phyloP scores from a whole-genome alignment of 2,113 vertebrate genomes.

The Rallus limicola region DNA sequence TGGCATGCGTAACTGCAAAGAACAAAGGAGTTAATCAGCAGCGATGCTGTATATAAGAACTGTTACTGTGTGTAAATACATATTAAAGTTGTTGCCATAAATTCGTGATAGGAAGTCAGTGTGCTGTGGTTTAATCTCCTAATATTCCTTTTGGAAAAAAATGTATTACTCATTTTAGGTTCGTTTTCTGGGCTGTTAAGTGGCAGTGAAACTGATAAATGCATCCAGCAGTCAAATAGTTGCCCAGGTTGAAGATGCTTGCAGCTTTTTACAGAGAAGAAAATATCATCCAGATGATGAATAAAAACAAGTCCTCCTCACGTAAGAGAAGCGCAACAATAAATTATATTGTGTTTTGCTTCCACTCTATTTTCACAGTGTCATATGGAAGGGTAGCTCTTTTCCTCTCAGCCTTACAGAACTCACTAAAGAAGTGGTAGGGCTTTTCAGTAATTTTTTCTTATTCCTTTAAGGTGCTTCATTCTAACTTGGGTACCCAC shows the following conservation, averaged over 20 bases:
- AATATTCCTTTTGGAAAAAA: neutral
- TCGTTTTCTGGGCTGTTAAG: neutral
- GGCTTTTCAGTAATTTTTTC: neutral
- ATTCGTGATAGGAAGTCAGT: neutral
- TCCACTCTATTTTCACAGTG: constrained; percentile 36
- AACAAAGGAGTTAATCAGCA: constrained; percentile 55
- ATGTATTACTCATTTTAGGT: neutral
- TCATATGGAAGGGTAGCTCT: neutral
- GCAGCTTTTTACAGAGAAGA: neutral
- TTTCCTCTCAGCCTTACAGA: neutral
- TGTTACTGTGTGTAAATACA: constrained; percentile 30
- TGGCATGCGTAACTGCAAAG: neutral
- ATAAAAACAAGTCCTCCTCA: neutral
- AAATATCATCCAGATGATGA: constrained; percentile 56
- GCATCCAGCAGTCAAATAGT: neutral
- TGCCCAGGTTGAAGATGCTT: neutral
- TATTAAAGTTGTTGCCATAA: constrained; percentile 23
- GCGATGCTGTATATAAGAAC: neutral
- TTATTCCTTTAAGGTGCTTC: neutral
- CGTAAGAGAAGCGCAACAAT: neutral
- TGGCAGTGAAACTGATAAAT: neutral
- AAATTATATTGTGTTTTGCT: neutral
- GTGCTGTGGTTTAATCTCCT: constrained; percentile 15
- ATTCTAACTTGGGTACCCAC: neutral
- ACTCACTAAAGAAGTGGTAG: neutral